A percentile compares a stretch with the other conserved stretches of the same genome.
These are phyloP conservation scores for Euschistus heros DNA, from an alignment of 1,140 invertebrate genomes.

Conservation along the genomic window DNA sequence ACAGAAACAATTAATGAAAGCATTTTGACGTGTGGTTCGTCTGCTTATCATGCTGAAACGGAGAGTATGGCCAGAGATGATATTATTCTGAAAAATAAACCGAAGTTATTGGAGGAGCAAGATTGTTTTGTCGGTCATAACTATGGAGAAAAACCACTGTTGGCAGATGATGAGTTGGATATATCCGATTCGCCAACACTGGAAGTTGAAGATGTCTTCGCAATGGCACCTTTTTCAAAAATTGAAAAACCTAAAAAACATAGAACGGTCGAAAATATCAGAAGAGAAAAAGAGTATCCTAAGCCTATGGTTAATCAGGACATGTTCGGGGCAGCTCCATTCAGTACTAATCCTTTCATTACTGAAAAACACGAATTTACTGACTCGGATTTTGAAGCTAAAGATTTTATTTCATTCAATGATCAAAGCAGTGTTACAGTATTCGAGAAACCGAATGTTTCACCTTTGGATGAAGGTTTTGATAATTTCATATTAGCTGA, in stretches of 20 bases:
- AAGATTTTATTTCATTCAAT: constrained; percentile 22
- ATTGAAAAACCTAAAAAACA: constrained; percentile 31
- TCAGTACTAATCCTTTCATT: constrained; percentile 33
- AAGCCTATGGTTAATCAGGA: neutral
- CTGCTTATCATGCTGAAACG: constrained; percentile 59
- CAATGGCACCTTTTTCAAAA: constrained; percentile 55
- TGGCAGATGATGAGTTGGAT: constrained; percentile 68
- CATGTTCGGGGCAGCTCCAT: constrained; percentile 50
- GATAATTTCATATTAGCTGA: constrained; percentile 12
- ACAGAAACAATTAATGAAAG: constrained; percentile 53
- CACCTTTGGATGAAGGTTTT: neutral
- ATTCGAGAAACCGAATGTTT: neutral
- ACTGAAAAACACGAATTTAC: constrained; percentile 27
- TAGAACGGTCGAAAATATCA: constrained; percentile 25
- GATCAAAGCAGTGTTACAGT: neutral
- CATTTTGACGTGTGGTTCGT: constrained; percentile 53
- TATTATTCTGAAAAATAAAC: constrained; percentile 25
- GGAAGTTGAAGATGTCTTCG: constrained; percentile 53
- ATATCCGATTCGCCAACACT: constrained; percentile 35
- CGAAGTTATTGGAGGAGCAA: constrained; percentile 33
- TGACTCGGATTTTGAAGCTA: constrained; percentile 25
- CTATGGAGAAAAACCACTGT: constrained; percentile 63
- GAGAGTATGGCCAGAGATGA: constrained; percentile 42
- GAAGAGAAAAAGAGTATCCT: constrained; percentile 34
- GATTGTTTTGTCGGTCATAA: constrained; percentile 59